Conservation (phyloP, 2,113 vertebrate species). For the Saguinus midas region DNA sequence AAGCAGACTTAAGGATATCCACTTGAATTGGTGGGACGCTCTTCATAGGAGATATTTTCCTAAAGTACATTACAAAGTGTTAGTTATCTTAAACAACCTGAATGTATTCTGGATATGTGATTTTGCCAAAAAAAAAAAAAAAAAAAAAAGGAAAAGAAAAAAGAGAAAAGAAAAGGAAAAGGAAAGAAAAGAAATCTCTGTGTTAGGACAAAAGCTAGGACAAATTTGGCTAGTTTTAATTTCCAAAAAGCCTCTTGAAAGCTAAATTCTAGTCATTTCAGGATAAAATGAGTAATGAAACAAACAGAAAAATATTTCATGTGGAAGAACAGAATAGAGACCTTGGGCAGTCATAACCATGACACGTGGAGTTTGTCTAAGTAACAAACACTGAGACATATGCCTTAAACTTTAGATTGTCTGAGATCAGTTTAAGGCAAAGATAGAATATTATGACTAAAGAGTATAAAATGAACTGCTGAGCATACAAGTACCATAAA, state of each 20-base stretch:
- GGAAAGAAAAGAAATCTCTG: neutral
- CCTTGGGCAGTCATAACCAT: neutral
- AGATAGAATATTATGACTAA: neutral
- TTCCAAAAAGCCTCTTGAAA: neutral
- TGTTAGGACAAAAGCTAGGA: neutral
- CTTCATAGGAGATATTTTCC: neutral
- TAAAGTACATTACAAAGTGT: neutral
- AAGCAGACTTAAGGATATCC: rapidly evolving
- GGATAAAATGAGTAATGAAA: neutral
- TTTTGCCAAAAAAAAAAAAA: neutral
- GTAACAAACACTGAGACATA: neutral
- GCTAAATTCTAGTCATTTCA: neutral
- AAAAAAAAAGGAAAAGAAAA: too few species aligned
- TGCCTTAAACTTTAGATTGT: neutral
- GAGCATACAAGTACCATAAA: neutral
- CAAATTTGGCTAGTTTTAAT: neutral
- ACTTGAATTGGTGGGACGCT: neutral
- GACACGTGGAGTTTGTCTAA: neutral
- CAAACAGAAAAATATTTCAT: neutral
- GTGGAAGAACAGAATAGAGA: neutral
- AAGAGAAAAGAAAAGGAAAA: too few species aligned
- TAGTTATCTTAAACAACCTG: neutral
- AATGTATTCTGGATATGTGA: neutral
- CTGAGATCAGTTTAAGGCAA: neutral
- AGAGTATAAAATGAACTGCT: neutral